These are phyloP conservation scores for Lates japonicus DNA, from an alignment of 2,797 vertebrate genomes.

Conservation along the genomic window DNA sequence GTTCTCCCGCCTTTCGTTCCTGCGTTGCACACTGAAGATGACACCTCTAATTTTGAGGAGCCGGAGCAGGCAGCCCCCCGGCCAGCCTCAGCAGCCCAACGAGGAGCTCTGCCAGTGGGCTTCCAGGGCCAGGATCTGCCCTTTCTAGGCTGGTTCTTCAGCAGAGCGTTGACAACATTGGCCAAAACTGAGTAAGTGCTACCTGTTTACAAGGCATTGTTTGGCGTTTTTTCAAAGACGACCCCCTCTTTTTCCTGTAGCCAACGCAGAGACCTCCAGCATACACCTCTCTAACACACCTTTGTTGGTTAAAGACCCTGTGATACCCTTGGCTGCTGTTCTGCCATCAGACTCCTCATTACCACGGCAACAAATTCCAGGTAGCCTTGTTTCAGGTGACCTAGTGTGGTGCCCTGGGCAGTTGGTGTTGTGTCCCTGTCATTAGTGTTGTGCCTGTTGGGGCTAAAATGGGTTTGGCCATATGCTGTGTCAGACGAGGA, in stretches of 20 bases:
- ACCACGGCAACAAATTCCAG: slow-evolving; percentile 66
- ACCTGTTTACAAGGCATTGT: slow-evolving; percentile 60
- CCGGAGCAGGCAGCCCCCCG: slow-evolving; percentile 93
- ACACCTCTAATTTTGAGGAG: slow-evolving; percentile 99
- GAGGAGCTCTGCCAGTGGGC: slow-evolving; percentile 91
- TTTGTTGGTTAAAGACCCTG: slow-evolving; percentile 57
- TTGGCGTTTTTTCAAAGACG: slow-evolving; percentile 29
- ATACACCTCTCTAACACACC: slow-evolving; percentile 59
- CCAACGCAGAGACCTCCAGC: slow-evolving; percentile 35
- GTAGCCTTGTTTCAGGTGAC: slow-evolving; percentile 67
- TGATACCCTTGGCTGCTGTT: slow-evolving; percentile 63
- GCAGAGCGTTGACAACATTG: slow-evolving; percentile 92
- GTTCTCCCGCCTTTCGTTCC: slow-evolving; percentile 99
- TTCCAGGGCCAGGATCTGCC: slow-evolving; percentile 96
- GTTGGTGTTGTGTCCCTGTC: slow-evolving; percentile 60
- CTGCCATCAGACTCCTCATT: slow-evolving; percentile 55
- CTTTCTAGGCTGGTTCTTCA: slow-evolving; percentile 99
- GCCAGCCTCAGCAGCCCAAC: slow-evolving; percentile 90
- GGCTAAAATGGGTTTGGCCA: slow-evolving; percentile 68
- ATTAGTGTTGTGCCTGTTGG: slow-evolving; percentile 63
- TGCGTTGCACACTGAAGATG: slow-evolving; percentile 96
- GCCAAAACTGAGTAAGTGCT: slow-evolving; percentile 96
- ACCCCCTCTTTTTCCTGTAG: slow-evolving; percentile 36
- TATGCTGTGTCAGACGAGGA: slow-evolving; percentile 71
- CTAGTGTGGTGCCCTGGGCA: slow-evolving; percentile 52